Base-by-base conservation (phyloP, 1,140 invertebrate species). In the Kradibia gibbosae region DNA sequence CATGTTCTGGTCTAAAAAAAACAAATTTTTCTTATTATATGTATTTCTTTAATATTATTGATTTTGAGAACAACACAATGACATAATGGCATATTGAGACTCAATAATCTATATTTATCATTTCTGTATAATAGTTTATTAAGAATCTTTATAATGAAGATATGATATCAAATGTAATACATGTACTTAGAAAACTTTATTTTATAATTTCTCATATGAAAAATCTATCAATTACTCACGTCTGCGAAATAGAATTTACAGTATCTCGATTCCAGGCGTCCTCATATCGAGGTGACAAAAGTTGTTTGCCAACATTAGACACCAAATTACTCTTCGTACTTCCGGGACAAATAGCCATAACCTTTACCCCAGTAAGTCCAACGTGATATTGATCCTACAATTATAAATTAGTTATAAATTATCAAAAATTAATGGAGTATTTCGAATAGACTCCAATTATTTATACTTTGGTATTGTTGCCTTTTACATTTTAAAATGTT, bases 211-310 rank as follows among this genome's bases (percentile, higher is more conserved):
- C n/a, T n/a, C n/a, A n/a, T n/a, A n/a, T n/a, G n/a, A n/a, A 28
- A 28, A 62, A 62, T 62, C 20, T 34, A 2, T 62, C 5, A 62
- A 36, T 17, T 42, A 91, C 90, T 92, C 89, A 95, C 94, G 93
- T 94, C 88, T 95, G 93, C 42, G 93, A 91, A 84, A 92, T 91
- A 72, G 90, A 91, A 57, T 92, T 93, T 17, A 92, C 92, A 45
- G 93, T 94, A 86, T 95, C 94, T 48, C 92, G 89, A 82, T 93
- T 93, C 94, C 94, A 95, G 3, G 94, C 94, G 3, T 93, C 93
- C 83, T 95, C 94, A 83, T 94, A 95, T 82, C 94, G 93, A 0
- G 94, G 92, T 17, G 93, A 94, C 84, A 95, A 92, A 39, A 95
- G 92, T 78, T 91, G 89, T 81, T 92, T 91, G 48, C 89, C 87